These are phyloP conservation scores for Rana temporaria DNA, from an alignment of 2,113 vertebrate species.

Conservation along the genomic window DNA sequence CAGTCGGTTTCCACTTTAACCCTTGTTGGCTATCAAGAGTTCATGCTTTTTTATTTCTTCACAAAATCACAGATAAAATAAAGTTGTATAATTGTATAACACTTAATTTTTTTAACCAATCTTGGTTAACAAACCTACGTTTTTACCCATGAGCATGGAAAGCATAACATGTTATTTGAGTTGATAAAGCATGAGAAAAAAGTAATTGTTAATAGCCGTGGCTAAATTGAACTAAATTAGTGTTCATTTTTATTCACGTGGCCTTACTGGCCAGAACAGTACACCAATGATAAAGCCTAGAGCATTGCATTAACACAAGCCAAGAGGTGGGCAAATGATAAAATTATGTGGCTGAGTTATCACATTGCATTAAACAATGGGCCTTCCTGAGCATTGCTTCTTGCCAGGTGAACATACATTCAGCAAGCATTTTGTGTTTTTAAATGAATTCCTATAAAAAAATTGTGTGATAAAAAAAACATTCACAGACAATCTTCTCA, in stretches of 20 bases:
- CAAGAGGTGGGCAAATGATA: slow-evolving; percentile 34
- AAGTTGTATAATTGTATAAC: too few relatives aligned
- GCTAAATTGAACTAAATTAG: slow-evolving; percentile 11
- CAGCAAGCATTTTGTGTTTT: slow-evolving; percentile 9
- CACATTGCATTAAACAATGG: slow-evolving; percentile 27
- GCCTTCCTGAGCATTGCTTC: neutral
- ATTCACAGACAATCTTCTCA: neutral
- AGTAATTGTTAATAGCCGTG: slow-evolving; percentile 4
- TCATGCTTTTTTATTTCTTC: too few relatives aligned
- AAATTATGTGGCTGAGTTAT: slow-evolving; percentile 13
- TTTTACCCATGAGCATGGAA: too few relatives aligned
- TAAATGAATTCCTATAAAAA: slow-evolving; percentile 28
- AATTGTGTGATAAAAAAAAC: neutral
- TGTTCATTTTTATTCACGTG: neutral
- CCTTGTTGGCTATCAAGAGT: too few relatives aligned
- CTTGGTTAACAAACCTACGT: too few relatives aligned
- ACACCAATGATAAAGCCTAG: neutral
- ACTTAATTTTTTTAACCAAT: too few relatives aligned
- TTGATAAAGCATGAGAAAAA: neutral
- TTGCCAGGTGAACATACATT: slow-evolving; percentile 12
- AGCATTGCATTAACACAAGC: slow-evolving; percentile 1
- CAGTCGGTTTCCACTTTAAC: too few relatives aligned
- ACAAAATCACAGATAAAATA: too few relatives aligned
- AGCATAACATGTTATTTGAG: too few relatives aligned
- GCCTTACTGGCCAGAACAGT: neutral